Evolutionary conservation across 2,797 vertebrate genomes (phyloP), one percentile per base, ranked within the genome.

Genomic region (Sparus aurata): DNA sequence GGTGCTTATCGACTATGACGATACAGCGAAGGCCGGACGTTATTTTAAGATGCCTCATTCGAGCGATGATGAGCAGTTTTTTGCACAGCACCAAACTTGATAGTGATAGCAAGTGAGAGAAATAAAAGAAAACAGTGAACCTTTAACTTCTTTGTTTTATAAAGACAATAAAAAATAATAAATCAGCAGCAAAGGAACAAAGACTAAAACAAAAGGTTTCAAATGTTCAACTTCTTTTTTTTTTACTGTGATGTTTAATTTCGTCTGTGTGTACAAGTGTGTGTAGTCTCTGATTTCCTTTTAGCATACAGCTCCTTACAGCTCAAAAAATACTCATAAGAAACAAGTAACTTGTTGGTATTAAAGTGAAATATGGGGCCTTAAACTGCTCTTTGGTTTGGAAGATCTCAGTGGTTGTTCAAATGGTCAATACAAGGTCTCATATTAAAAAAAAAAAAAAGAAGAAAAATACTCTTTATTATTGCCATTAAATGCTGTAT

Each of bases 401-500:
- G 69, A 85, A 70, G 82, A 83, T 84, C 82, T 86, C 65, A 68
- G 59, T 77, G 54, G 74, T 73, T 83, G 74, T 83, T 81, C 17
- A 60, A 76, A 76, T 73, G 72, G 75, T 85, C 69, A 60, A 85
- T 79, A 87, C 71, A 85, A 89, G 77, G 83, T 89, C 79, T 87
- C 74, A 83, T 77, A 68, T 47, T 84, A 59, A 55, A 69, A 30
- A 71, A 74, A 73, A 76, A 84, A 70, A 77, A 74, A 85, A 69
- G 73, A 17, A 79, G 69, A 82, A 79, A 89, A 85, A 84, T 75
- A 79, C 47, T 83, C 71, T 73, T 83, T 89, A 84, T 86, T 87
- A 86, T 93, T 88, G 73, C 86, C 90, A 92, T 92, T 79, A 80
- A 85, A 91, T 95, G 93, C 94, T 95, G 95, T 96, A 95, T 93